These are phyloP conservation scores for Zapornia atra DNA, from an alignment of 2,113 vertebrate species.

Conservation along the genomic window DNA sequence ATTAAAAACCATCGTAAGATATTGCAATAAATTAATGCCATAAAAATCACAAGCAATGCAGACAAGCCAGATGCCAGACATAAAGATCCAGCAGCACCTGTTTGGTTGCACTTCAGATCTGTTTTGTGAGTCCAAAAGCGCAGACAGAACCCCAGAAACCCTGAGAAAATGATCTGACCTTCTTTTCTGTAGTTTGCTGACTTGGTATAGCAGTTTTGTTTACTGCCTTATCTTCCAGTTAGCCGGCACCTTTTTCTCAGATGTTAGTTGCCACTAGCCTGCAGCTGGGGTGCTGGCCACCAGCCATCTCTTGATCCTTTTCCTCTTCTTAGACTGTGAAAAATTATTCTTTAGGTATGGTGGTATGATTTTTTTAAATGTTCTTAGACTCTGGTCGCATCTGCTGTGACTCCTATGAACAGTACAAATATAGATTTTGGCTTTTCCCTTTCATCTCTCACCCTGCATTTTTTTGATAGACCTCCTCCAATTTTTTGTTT, in stretches of 20 bases:
- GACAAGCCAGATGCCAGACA: not conserved
- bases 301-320: not conserved
- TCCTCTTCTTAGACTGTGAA: not conserved
- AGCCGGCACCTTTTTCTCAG: not conserved
- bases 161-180: not conserved
- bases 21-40: conserved; percentile 11
- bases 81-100: not conserved
- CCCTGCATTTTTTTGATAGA: not conserved
- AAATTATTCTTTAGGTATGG: not conserved
- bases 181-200: not conserved
- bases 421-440: not conserved
- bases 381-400: not conserved
- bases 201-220: not conserved
- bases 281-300: not conserved
- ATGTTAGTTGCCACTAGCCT: not conserved
- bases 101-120: not conserved
- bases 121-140: not conserved
- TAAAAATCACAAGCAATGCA: conserved; percentile 1
- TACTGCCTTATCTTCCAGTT: not conserved
- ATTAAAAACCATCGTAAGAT: not conserved
- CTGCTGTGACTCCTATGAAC: not conserved
- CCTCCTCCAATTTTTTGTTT: not conserved
- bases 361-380: not conserved
- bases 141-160: not conserved
- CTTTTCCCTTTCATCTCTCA: not conserved